Evolutionary conservation across 1,140 invertebrate genomes (phyloP).

Genomic region (Euura lappo): DNA sequence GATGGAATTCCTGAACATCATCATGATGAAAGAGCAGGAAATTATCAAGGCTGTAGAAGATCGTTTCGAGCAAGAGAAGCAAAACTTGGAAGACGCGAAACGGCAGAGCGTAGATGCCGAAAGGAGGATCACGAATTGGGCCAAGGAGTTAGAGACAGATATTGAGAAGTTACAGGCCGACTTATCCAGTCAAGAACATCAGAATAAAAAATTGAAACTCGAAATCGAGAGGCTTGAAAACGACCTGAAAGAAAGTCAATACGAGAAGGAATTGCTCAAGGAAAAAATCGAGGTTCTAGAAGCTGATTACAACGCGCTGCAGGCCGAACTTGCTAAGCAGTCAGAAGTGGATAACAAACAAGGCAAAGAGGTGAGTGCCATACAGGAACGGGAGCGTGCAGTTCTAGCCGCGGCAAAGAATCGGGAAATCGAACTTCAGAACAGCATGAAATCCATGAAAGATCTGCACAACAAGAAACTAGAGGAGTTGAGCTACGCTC

Average conservation of each 20-base stretch:
- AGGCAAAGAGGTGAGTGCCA: slow-evolving; percentile 23
- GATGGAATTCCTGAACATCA: slow-evolving; percentile 33
- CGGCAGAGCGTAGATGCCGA: slow-evolving; percentile 38
- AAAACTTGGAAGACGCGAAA: slow-evolving; percentile 40
- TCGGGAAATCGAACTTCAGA: slow-evolving; percentile 42
- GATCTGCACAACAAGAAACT: slow-evolving; percentile 34
- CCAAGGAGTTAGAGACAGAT: slow-evolving; percentile 44
- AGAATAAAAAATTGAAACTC: slow-evolving; percentile 22
- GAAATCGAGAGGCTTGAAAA: slow-evolving; percentile 24
- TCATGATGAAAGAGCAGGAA: slow-evolving; percentile 48
- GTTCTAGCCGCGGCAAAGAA: slow-evolving; percentile 24
- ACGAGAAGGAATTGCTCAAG: slow-evolving; percentile 42
- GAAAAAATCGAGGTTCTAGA: slow-evolving; percentile 40
- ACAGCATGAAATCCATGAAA: slow-evolving; percentile 34
- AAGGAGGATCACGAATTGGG: slow-evolving; percentile 37
- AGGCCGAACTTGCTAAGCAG: slow-evolving; percentile 40
- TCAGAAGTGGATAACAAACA: slow-evolving; percentile 16
- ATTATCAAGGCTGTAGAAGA: slow-evolving; percentile 38
- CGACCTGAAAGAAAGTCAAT: slow-evolving; percentile 26
- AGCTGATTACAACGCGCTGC: slow-evolving; percentile 36
- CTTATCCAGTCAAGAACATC: slow-evolving; percentile 27
- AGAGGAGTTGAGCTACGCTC: slow-evolving; percentile 26
- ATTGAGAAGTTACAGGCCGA: slow-evolving; percentile 47
- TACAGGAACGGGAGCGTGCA: slow-evolving; percentile 41
- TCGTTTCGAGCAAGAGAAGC: slow-evolving; percentile 26